A percentile compares a stretch with the other conserved stretches of the same genome.
Evolutionary conservation across 2,113 vertebrate species (phyloP).

Genomic region (Plectropomus leopardus): DNA sequence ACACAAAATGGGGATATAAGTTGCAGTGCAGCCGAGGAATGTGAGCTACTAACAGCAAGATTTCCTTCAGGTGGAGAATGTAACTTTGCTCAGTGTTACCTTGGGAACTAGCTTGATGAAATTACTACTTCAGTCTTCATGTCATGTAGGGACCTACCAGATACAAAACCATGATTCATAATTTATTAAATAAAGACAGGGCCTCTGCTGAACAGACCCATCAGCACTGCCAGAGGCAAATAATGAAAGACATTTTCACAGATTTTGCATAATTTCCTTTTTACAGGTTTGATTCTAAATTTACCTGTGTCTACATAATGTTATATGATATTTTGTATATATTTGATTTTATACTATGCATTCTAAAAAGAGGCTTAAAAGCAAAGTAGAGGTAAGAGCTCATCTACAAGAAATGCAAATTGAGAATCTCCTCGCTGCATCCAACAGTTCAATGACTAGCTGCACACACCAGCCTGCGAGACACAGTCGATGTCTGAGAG

Average conservation of each 20-base stretch:
- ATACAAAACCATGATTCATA: conserved; percentile 59
- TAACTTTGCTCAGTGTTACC: conserved; percentile 59
- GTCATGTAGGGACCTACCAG: conserved; percentile 40
- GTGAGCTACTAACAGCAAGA: conserved; percentile 25
- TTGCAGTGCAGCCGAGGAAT: conserved; percentile 26
- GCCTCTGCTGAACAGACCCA: conserved; percentile 22
- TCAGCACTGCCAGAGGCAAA: conserved; percentile 17
- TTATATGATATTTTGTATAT: not conserved
- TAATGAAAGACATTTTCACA: conserved; percentile 27
- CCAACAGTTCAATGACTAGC: not conserved
- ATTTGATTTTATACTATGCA: not conserved
- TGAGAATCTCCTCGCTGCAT: conserved; percentile 3
- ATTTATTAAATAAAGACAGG: conserved; percentile 49
- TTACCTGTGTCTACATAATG: conserved; percentile 4
- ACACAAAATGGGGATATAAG: conserved; percentile 60
- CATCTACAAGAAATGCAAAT: not conserved
- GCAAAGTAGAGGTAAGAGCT: conserved; percentile 1
- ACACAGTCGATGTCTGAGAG: conserved; percentile 29
- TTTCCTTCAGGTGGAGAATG: conserved; percentile 44
- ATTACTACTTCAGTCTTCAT: conserved; percentile 55
- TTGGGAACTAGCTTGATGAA: conserved; percentile 54
- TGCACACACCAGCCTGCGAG: conserved; percentile 12
- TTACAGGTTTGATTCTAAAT: not conserved
- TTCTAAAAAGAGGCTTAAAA: not conserved
- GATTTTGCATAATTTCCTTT: conserved; percentile 12